phyloP scores from a whole-genome alignment of 2,113 vertebrate species.

The Chrysemys picta region DNA sequence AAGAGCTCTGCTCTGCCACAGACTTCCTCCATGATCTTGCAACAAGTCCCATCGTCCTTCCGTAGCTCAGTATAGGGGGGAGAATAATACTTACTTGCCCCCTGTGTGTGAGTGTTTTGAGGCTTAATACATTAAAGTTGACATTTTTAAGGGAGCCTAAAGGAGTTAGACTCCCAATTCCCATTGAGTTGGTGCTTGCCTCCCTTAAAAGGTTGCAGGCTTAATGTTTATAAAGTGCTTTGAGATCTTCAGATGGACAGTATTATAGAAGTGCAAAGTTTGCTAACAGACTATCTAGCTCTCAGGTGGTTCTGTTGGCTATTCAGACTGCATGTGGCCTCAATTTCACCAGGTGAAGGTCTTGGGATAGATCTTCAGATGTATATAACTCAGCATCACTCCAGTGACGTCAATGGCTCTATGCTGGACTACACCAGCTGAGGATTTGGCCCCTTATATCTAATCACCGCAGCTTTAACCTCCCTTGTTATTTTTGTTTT shows the following conservation, averaged over 20 bases:
- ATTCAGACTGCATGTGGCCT: background rate
- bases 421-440: background rate
- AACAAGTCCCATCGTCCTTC: background rate
- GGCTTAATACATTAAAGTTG: background rate
- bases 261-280: background rate
- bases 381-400: background rate
- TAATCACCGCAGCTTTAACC: constrained; percentile 30
- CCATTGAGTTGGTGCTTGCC: background rate
- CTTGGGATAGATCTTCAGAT: background rate
- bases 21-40: background rate
- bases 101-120: background rate
- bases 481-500: constrained; percentile 27
- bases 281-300: background rate
- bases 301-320: background rate
- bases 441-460: background rate
- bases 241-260: background rate
- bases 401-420: background rate
- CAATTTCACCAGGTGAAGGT: background rate
- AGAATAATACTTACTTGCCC: background rate
- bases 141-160: background rate
- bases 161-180: background rate
- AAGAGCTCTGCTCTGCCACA: background rate
- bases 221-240: background rate
- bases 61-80: background rate
- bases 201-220: background rate